Evolutionary conservation across 2,888 invertebrate species (phyloP), one percentile per base, ranked within the genome.

Genomic region (Drosophila leonis): DNA sequence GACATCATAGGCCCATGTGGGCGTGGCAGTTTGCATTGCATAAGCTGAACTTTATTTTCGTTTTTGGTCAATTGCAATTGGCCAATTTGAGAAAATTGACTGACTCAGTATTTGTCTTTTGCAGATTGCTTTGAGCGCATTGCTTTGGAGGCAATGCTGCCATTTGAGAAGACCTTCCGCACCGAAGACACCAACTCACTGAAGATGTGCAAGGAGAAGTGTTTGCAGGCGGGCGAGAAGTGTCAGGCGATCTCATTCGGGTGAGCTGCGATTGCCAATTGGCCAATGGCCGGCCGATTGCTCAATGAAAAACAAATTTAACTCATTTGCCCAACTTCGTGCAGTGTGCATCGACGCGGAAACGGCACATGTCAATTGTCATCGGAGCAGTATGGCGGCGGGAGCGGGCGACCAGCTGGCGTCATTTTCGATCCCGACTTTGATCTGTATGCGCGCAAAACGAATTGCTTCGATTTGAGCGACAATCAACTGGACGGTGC

Each of bases 221-320:
- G 95, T 91, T 94, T 95, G 85, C 94, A 94, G 89, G 95, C 95
- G 80, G 93, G 92, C 84, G 94, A 94, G 82, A 94, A 94, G 82
- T 95, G 95, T 88, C 95, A 95, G 88, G 93, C 94, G 60, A 95
- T 95, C 81, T 94, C 95, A 85, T 95, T 95, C 82, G 95, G 95
- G 95, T 95, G 82, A 93, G 92, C 39, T 12, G 24, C 44, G 49
- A 51, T 65, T 60, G 54, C 61, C n/a, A n/a, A n/a, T n/a, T n/a
- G n/a, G n/a, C n/a, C n/a, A 29, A 68, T 71, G 2, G 4, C 4
- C 56, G 62, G 0, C 5, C 70, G 70, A 75, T 88, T 82, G 73
- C 68, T 41, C 78, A 86, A 81, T 65, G 33, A 20, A n/a, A n/a
- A 31, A 49, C 29, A 31, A 31, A 18, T 33, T 49, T 33, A 42